Conservation (phyloP, 2,888 invertebrate genomes). For the Athripsodes cinereus region DNA sequence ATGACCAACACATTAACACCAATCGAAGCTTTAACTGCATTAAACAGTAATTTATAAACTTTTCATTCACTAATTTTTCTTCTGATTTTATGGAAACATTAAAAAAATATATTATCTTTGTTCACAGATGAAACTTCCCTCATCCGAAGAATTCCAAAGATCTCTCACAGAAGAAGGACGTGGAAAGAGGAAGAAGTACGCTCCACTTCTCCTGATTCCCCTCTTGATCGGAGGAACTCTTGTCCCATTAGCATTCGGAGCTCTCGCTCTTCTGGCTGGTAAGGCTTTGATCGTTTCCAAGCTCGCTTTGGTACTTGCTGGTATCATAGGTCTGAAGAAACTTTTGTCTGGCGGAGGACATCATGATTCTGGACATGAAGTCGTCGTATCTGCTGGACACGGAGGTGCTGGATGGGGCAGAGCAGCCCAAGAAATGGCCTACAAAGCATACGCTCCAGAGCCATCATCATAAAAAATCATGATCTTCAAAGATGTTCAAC, state of each 20-base stretch:
- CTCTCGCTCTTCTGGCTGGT: constrained; percentile 73
- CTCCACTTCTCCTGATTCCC: constrained; percentile 70
- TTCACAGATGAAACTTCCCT: constrained; percentile 66
- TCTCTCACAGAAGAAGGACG: constrained; percentile 59
- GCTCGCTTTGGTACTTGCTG: constrained; percentile 73
- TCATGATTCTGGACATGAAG: constrained; percentile 61
- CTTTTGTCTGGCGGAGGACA: constrained; percentile 62
- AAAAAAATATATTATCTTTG: background rate
- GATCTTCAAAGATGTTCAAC: too few species aligned
- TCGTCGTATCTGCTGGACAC: constrained; percentile 63
- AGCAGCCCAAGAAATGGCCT: constrained; percentile 46
- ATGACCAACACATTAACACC: too few species aligned
- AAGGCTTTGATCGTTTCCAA: constrained; percentile 83
- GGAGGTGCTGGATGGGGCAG: constrained; percentile 70
- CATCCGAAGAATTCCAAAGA: constrained; percentile 56
- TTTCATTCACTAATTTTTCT: too few species aligned
- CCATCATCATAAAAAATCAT: constrained; percentile 11
- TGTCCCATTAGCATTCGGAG: constrained; percentile 76
- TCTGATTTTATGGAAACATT: too few species aligned
- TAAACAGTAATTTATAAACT: too few species aligned
- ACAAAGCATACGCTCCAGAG: constrained; percentile 47
- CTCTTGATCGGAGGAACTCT: constrained; percentile 74
- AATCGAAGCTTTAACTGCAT: too few species aligned
- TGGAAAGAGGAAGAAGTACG: constrained; percentile 66
- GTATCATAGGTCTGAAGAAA: constrained; percentile 81